A percentile compares a stretch with the other conserved stretches of the same genome.
Evolutionary conservation across 2,113 vertebrate species (phyloP).

Genomic region (Suncus etruscus): DNA sequence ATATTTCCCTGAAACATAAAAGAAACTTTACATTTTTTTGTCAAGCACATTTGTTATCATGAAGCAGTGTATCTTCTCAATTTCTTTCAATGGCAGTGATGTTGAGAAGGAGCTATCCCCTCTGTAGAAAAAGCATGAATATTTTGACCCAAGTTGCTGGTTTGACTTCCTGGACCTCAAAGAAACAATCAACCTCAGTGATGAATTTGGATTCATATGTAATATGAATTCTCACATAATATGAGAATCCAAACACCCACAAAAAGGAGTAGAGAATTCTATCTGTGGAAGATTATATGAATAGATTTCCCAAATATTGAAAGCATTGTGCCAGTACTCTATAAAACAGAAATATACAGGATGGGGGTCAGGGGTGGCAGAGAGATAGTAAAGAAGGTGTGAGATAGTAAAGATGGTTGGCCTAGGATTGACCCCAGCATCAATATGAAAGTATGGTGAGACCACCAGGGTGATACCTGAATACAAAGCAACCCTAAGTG

Average conservation of each 20-base stretch:
- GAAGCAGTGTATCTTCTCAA: slow-evolving; percentile 1
- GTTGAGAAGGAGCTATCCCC: not conserved
- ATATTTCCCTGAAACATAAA: slow-evolving; percentile 82
- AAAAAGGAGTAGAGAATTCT: slow-evolving; percentile 53
- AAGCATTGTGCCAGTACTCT: slow-evolving; percentile 22
- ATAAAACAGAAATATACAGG: not conserved
- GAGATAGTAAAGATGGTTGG: no score
- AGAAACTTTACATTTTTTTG: slow-evolving; percentile 77
- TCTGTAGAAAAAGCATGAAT: not conserved
- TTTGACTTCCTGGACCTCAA: slow-evolving; percentile 19
- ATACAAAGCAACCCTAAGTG: no score
- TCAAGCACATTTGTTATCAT: slow-evolving; percentile 65
- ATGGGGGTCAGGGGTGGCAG: no score
- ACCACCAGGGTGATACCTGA: no score
- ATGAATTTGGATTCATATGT: not conserved
- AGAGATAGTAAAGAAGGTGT: no score
- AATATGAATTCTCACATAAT: not conserved
- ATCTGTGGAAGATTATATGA: slow-evolving; percentile 25
- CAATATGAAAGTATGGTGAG: no score
- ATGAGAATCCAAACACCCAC: slow-evolving; percentile 54
- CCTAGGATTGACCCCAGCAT: no score
- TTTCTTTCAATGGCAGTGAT: slow-evolving; percentile 8
- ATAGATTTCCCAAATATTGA: slow-evolving; percentile 32
- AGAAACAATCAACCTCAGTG: not conserved
- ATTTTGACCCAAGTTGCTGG: slow-evolving; percentile 18